Evolutionary conservation across 2,113 vertebrate genomes (phyloP), one percentile per base, ranked within the genome.

Genomic region (Halcyon malimbica): DNA sequence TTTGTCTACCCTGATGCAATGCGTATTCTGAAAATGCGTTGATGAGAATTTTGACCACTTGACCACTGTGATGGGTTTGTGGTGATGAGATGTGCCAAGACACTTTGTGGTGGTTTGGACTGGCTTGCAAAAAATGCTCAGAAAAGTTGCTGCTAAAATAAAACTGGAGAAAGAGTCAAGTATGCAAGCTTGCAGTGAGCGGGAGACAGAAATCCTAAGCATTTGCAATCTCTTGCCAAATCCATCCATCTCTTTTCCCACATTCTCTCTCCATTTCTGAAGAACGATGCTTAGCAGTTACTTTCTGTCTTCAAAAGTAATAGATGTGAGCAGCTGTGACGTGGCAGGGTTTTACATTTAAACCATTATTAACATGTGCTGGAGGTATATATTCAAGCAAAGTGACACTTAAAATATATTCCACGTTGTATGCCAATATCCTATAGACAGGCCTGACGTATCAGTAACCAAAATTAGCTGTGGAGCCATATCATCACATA

Each of bases 351-450:
- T 95, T 94, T 95, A 63, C 28, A 57, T 87, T 85, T 76, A 86
- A 88, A 73, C 90, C 89, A 89, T 93, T 97, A 96, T 91, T 96
- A 97, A 87, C 82, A 62, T 90, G 63, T 88, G 82, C 63, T 91
- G 64, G 56, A 93, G 94, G 62, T 69, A 63, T 1, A 76, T 76
- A 88, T 80, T 94, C 57, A 91, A 90, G 84, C 10, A 69, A 79
- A 96, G 37, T 53, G 35, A 44, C 74, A 80, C 78, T 87, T 95
- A 65, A 71, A 75, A 71, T 93, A 57, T 53, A 87, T 94, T 79
- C 84, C 42, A 13, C 1, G 0, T 76, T 74, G n/a, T 76, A 57
- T 12, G 78, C 81, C 87, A 89, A 4, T 79, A 86, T 76, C 59
- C 63, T 88, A 13, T 70, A 77, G 87, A 70, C 91, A 46, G 68